Evolutionary conservation across 1,140 invertebrate species (phyloP), one percentile per base, ranked within the genome.

Genomic region (Zaprionus davidi): DNA sequence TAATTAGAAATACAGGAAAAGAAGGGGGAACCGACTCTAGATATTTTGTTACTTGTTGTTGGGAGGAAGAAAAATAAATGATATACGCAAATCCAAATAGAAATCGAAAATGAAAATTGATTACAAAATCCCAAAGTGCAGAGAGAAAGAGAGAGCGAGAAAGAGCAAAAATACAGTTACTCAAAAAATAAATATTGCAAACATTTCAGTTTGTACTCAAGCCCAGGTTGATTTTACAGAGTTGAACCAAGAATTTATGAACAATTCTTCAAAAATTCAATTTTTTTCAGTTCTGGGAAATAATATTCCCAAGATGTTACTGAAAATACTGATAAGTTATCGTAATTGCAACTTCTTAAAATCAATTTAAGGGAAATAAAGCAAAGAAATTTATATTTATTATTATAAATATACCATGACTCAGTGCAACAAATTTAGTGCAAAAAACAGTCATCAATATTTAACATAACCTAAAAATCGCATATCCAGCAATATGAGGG

Each of bases 1-100:
- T 76, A 88, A 88, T 87, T 86, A 78, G 73, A 80, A 68, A 64
- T 64, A 41, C 38, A 44, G 56, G 9, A 70, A 66, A 2, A 58
- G 34, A 55, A 55, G 59, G 44, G 11, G n/a, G 5, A 44, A 59
- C 24, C 15, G 20, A 13, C 7, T 44, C 46, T 6, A 67, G 28
- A 24, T 34, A 34, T 11, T 34, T 34, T 57, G 22, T 38, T 28
- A 9, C n/a, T 17, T 17, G n/a, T 9, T 17, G 31, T 34, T 34
- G 31, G n/a, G 9, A 38, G 41, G 5, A 46, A 51, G 17, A 24
- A 20, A 44, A 73, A 60, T 53, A 6, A 56, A 74, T 58, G 46
- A 51, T 51, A 51, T 51, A 46, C 41, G 41, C 41, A 51, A 51
- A 51, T 31, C 12, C 20, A 49, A 34, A 55, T 31, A 9, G n/a